These are phyloP conservation scores for Orientallactaga sibirica DNA, from an alignment of 2,797 vertebrate species.

Conservation along the genomic window DNA sequence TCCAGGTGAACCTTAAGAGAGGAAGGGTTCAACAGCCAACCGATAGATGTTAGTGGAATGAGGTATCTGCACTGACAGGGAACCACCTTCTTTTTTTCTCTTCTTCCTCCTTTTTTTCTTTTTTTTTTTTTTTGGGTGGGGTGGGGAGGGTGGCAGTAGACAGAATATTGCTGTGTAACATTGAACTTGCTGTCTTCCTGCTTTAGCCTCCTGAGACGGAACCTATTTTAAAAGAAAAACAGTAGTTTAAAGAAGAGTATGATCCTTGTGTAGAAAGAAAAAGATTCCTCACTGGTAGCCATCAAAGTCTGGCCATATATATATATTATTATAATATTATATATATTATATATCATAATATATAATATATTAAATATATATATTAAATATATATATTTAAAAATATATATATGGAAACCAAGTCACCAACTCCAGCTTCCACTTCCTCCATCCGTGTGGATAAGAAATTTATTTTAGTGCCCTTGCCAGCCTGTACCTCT, in stretches of 20 bases:
- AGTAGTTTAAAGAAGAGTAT: not conserved
- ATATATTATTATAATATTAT: too few relatives aligned
- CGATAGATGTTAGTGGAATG: not conserved
- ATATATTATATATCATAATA: too few relatives aligned
- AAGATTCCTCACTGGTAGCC: not conserved
- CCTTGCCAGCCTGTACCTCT: not conserved
- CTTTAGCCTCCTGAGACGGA: not conserved
- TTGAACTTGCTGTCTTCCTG: not conserved
- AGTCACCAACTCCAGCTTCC: not conserved
- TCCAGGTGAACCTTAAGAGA: not conserved
- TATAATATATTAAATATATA: too few relatives aligned
- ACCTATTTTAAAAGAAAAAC: not conserved
- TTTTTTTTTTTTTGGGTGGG: too few relatives aligned
- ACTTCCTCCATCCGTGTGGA: slow-evolving; percentile 53
- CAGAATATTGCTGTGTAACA: not conserved
- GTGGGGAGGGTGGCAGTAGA: not conserved
- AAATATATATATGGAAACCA: slow-evolving; percentile 34
- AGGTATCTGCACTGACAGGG: not conserved
- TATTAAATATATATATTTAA: too few relatives aligned
- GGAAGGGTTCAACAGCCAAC: not conserved
- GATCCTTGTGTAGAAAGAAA: not conserved
- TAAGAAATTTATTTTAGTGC: not conserved
- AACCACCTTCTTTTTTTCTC: not conserved
- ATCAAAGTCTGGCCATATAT: too few relatives aligned
- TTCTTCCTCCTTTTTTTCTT: too few relatives aligned